A percentile compares a stretch with the other conserved stretches of the same genome.
phyloP scores from a whole-genome alignment of 2,888 invertebrate genomes.

The Macrosiphum euphorbiae region DNA sequence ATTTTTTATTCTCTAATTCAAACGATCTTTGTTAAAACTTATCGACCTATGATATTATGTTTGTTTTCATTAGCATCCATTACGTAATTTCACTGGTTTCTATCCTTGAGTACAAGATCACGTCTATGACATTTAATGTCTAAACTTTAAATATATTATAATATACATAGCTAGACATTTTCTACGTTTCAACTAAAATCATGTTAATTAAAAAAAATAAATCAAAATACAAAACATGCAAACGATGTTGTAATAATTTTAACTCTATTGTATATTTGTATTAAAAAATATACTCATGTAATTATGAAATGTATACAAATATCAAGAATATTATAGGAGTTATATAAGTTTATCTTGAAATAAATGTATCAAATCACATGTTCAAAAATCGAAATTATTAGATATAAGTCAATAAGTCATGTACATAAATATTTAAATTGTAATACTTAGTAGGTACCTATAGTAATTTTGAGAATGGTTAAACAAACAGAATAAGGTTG shows the following conservation, averaged over 20 bases:
- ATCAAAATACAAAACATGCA: background rate
- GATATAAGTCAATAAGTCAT: background rate
- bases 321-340: too few species aligned
- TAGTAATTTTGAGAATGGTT: background rate
- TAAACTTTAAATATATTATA: background rate
- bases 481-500: background rate
- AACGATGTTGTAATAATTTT: background rate
- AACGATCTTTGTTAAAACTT: conserved; percentile 18
- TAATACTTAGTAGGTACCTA: background rate
- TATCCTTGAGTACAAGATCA: conserved; percentile 41
- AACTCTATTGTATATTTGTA: background rate
- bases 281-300: too few species aligned
- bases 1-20: background rate
- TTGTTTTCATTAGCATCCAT: conserved; percentile 42
- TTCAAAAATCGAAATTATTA: background rate
- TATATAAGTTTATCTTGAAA: too few species aligned
- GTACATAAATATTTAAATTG: background rate
- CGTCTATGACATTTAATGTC: background rate
- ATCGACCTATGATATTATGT: conserved; percentile 2
- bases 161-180: background rate
- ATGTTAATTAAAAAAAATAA: background rate
- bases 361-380: too few species aligned
- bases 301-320: too few species aligned
- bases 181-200: conserved; percentile 32
- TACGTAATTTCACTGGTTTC: conserved; percentile 27